Conservation (phyloP, 2,113 vertebrate species). For the Pyxicephalus adspersus region DNA sequence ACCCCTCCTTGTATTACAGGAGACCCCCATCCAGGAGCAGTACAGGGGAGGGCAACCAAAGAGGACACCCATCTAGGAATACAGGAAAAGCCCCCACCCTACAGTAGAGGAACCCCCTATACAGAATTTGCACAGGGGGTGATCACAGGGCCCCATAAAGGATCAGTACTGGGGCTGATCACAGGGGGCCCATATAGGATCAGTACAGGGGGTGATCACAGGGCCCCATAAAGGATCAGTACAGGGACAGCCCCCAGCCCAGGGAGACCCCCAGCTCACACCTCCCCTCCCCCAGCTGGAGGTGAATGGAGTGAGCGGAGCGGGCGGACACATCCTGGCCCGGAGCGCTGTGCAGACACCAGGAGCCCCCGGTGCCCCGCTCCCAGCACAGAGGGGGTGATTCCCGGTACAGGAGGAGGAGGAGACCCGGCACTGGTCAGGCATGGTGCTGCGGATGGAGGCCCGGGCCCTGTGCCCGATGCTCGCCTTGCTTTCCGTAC, state of each 20-base stretch:
- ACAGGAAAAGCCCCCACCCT: too few species aligned
- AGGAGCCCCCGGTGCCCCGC: not conserved
- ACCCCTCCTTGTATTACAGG: too few species aligned
- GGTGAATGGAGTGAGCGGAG: not conserved
- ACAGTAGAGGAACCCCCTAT: too few species aligned
- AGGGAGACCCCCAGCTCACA: too few species aligned
- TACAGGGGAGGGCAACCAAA: too few species aligned
- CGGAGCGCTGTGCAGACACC: not conserved
- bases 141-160: not conserved
- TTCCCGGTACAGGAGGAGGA: not conserved
- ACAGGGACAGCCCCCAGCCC: too few species aligned
- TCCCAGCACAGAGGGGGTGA: too few species aligned
- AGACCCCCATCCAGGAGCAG: too few species aligned
- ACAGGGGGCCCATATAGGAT: not conserved
- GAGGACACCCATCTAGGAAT: too few species aligned
- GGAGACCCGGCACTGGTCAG: not conserved
- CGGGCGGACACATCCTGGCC: not conserved
- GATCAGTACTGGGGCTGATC: not conserved
- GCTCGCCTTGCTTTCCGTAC: constrained; percentile 46
- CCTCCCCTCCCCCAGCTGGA: not conserved
- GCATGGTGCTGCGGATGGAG: constrained; percentile 32
- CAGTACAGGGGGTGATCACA: not conserved
- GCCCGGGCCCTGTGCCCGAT: constrained; percentile 19
- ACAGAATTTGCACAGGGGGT: too few species aligned
- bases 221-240: too few species aligned